phyloP scores from a whole-genome alignment of 2,888 invertebrate genomes.

The Phoenoteleia sp. region DNA sequence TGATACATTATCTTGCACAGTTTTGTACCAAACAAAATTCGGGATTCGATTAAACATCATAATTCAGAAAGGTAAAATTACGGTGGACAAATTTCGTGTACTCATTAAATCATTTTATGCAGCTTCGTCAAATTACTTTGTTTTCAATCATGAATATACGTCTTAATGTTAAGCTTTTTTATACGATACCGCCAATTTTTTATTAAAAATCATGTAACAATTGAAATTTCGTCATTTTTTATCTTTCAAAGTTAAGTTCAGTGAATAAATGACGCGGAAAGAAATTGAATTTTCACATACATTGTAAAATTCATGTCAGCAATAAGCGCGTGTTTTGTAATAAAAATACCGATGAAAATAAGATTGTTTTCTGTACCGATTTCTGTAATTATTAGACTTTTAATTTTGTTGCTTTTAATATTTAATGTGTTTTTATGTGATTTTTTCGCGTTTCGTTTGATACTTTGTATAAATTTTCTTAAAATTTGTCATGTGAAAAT shows the following conservation, averaged over 20 bases:
- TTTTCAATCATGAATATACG: conserved; percentile 44
- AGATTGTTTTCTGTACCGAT: conserved; percentile 43
- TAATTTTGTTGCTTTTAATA: conserved; percentile 22
- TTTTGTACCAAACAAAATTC: conserved; percentile 2
- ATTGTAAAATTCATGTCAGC: conserved; percentile 56
- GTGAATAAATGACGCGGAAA: no score
- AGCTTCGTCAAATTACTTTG: conserved; percentile 35
- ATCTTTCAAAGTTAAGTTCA: conserved; percentile 59
- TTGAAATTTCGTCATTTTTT: conserved; percentile 15
- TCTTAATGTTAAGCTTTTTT: conserved; percentile 62
- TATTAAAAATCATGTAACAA: conserved; percentile 4
- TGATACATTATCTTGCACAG: conserved; percentile 8
- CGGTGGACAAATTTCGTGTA: conserved; percentile 5
- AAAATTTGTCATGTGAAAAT: background rate
- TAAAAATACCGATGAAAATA: conserved; percentile 47
- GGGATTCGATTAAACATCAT: background rate
- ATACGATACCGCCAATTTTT: conserved; percentile 57
- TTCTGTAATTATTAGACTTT: conserved; percentile 17
- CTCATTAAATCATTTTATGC: conserved; percentile 8
- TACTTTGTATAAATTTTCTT: background rate
- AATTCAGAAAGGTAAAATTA: background rate
- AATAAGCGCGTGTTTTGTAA: conserved; percentile 62
- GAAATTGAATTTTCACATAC: conserved; percentile 19
- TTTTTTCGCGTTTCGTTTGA: conserved; percentile 3
- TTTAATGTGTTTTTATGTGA: background rate